Base-by-base conservation (phyloP, 2,797 vertebrate genomes). In the Siniperca obscura region DNA sequence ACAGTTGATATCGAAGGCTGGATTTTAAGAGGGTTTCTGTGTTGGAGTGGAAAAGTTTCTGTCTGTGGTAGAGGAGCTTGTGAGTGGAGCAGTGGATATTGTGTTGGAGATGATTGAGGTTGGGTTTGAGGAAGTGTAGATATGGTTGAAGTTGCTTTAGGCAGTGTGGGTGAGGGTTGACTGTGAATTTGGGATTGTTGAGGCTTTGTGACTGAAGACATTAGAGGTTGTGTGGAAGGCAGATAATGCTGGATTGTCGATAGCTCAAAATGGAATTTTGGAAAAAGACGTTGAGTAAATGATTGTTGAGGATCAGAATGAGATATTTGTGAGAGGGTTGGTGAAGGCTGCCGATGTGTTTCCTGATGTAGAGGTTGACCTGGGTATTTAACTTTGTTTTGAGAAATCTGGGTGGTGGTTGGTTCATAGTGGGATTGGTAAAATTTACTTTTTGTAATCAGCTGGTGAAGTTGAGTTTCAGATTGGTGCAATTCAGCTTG, bases 191-290 rank as follows among this genome's bases (percentile, higher is more conserved):
- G 16, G 22, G 52, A 55, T 48, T 55, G 34, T 52, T 69, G 81
- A 74, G 69, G 11, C 17, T 53, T 53, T 9, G 76, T 76, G 44
- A 70, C 8, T 53, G 34, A 40, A 62, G 82, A 22, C 27, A 34
- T 4, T 4, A 61, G 36, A 71, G 46, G 73, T 36, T 70, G 62
- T 50, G 56, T 81, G 16, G 57, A 27, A 4, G 76, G 68, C 3
- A 70, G 38, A 48, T 81, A n/a, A 27, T 79, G 14, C 3, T 76
- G 65, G 11, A 56, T 52, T 59, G 81, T 73, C 9, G 83, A 53
- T n/a, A 57, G 57, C 61, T 88, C 80, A 25, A 72, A 59, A 5
- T 76, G 77, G 64, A 83, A 87, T 48, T 87, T 89, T 3, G 88
- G 85, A 69, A 81, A 38, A 68, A 84, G 61, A 56, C 71, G 77